Evolutionary conservation across 92 coral and sea anemone species (phyloP).

Genomic region (Bergia sp.): DNA sequence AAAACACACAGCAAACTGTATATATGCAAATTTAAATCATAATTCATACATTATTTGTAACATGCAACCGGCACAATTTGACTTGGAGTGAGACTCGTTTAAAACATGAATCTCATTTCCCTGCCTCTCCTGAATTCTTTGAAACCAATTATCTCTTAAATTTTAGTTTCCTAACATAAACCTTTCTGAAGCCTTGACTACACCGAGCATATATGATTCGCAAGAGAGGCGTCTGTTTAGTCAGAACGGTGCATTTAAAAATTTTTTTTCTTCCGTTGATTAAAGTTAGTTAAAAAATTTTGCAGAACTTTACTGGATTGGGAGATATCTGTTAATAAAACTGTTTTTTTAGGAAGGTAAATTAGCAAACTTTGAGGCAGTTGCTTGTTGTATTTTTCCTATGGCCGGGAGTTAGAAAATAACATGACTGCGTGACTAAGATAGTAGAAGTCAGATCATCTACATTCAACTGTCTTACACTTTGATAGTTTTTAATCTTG

Average conservation of each 20-base stretch:
- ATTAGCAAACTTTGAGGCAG: no score
- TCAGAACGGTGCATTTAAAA: neutral
- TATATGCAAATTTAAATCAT: neutral
- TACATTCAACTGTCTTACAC: neutral
- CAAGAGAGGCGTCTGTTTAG: neutral
- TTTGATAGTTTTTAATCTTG: no score
- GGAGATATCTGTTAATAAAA: neutral
- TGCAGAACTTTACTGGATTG: neutral
- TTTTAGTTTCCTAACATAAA: neutral
- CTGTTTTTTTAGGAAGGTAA: neutral
- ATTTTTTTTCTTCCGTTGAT: neutral
- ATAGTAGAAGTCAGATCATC: neutral
- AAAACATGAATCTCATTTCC: neutral
- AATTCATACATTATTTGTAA: conserved; percentile 3
- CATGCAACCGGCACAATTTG: neutral
- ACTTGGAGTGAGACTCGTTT: neutral
- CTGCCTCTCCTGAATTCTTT: neutral
- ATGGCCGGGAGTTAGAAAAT: no score
- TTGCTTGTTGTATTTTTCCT: neutral
- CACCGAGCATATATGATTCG: neutral
- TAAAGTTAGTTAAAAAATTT: no score
- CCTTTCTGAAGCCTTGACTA: no score
- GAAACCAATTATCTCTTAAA: neutral
- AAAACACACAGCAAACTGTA: neutral
- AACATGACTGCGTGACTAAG: neutral